A percentile compares a stretch with the other conserved stretches of the same genome.
Evolutionary conservation across 2,888 invertebrate species (phyloP).

Genomic region (Apodemia duryi): DNA sequence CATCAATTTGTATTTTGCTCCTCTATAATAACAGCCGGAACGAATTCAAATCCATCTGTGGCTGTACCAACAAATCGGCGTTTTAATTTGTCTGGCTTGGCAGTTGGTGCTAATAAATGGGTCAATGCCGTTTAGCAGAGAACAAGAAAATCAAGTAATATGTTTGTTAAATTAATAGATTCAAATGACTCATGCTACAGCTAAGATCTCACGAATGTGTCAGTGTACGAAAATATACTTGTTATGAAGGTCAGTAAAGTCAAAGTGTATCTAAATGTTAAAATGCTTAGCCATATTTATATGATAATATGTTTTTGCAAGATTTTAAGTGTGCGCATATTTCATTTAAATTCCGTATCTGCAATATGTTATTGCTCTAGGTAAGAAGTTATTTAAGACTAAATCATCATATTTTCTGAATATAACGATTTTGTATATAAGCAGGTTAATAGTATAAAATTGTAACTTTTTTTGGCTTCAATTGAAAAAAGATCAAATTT

Average conservation of each 20-base stretch:
- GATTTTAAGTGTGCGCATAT: background rate
- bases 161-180: slow-evolving; percentile 49
- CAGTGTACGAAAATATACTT: slow-evolving; percentile 6
- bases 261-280: slow-evolving; percentile 6
- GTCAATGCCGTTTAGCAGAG: slow-evolving; percentile 19
- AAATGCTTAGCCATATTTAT: background rate
- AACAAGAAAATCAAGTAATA: slow-evolving; percentile 21
- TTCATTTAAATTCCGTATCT: background rate
- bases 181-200: slow-evolving; percentile 48
- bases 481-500: too few relatives aligned
- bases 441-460: too few relatives aligned
- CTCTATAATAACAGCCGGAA: slow-evolving; percentile 14
- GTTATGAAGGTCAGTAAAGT: slow-evolving; percentile 8
- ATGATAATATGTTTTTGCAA: background rate
- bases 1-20: slow-evolving; percentile 8
- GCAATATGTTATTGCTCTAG: background rate
- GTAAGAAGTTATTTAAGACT: background rate
- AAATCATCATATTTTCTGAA: too few relatives aligned
- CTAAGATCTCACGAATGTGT: slow-evolving; percentile 26
- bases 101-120: slow-evolving; percentile 13
- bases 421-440: too few relatives aligned
- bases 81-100: slow-evolving; percentile 12
- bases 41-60: background rate
- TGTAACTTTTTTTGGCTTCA: too few relatives aligned
- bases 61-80: background rate